phyloP scores from a whole-genome alignment of 2,113 vertebrate genomes.

The Ardeotis arabs region DNA sequence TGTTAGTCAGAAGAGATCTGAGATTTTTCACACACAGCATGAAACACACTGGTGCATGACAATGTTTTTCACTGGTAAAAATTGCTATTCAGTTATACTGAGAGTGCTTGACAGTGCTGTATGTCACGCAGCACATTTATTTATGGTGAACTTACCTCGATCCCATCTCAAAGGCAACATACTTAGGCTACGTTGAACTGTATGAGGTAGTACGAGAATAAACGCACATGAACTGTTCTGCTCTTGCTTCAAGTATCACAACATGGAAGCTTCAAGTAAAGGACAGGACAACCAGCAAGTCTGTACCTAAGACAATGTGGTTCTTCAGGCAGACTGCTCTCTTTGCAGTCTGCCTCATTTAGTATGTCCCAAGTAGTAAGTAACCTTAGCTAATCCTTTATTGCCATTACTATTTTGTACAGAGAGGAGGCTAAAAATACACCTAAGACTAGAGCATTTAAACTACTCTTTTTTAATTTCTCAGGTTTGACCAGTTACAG shows the following conservation, averaged over 20 bases:
- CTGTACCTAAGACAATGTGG: accelerated
- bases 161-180: not conserved
- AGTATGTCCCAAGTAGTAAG: not conserved
- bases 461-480: not conserved
- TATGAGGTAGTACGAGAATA: not conserved
- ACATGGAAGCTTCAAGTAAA: not conserved
- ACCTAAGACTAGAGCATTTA: not conserved
- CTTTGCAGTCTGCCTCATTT: not conserved
- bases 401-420: not conserved
- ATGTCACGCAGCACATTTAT: not conserved
- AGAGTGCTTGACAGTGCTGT: not conserved
- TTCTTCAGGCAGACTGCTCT: accelerated
- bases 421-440: not conserved
- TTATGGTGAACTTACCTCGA: not conserved
- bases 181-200: not conserved
- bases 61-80: not conserved
- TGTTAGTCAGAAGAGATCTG: not conserved
- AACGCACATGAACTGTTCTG: not conserved
- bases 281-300: not conserved
- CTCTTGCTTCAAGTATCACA: not conserved
- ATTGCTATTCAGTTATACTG: not conserved
- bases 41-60: not conserved
- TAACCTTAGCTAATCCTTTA: not conserved
- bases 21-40: not conserved
- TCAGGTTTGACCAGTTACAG: not conserved